Evolutionary conservation across 92 coral and sea anemone species (phyloP).

Genomic region (Siderastrea siderea): DNA sequence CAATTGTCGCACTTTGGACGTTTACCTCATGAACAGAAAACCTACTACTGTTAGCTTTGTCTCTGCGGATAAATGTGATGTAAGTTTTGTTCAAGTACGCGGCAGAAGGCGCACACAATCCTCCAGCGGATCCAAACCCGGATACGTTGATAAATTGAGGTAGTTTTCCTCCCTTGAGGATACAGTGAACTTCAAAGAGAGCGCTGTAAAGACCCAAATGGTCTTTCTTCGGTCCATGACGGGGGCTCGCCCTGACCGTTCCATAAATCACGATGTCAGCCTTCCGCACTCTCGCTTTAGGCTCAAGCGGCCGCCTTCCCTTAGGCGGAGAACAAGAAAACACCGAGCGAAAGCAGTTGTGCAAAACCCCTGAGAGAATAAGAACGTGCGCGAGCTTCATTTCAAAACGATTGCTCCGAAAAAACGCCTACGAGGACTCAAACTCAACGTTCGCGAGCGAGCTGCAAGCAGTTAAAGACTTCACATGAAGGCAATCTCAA

Average conservation of each 20-base stretch:
- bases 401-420: neutral
- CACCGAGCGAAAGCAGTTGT: constrained; percentile 44
- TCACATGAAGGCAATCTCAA: constrained; percentile 21
- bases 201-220: constrained; percentile 78
- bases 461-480: constrained; percentile 4
- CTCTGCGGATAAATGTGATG: constrained; percentile 69
- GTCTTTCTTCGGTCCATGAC: constrained; percentile 49
- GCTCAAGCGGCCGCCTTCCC: constrained; percentile 69
- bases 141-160: constrained; percentile 78
- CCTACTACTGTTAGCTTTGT: constrained; percentile 38
- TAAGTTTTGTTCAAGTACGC: constrained; percentile 89
- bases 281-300: constrained; percentile 73
- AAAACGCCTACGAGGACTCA: neutral
- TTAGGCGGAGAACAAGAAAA: constrained; percentile 90
- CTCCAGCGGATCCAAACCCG: constrained; percentile 84
- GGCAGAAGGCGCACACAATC: constrained; percentile 80
- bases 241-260: constrained; percentile 83
- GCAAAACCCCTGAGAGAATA: constrained; percentile 63
- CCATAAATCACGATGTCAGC: constrained; percentile 89
- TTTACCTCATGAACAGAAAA: constrained; percentile 75
- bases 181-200: constrained; percentile 81
- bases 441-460: constrained; percentile 29
- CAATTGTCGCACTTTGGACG: constrained; percentile 77
- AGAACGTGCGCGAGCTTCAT: constrained; percentile 60
- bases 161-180: constrained; percentile 81